Base-by-base conservation (phyloP, 2,797 vertebrate species). In the Anguilla obscura region DNA sequence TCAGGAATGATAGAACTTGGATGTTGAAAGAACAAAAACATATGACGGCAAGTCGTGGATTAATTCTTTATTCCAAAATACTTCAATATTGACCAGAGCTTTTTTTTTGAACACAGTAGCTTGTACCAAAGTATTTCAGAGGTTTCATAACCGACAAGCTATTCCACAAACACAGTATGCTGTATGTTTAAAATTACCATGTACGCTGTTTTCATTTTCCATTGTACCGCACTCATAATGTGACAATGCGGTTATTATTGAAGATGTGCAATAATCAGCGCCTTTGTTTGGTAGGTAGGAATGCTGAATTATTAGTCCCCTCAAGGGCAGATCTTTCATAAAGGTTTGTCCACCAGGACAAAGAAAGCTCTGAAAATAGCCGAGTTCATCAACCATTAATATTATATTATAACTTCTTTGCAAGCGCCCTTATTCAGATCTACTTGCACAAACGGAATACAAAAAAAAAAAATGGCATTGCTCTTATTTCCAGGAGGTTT, bases 311-410 rank as follows among this genome's bases (percentile, higher is more conserved):
- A 79, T 79, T 79, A 45, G 16, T 33, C 33, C 6, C 33, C 74
- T 79, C 16, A 18, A 40, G 74, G 36, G 74, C 16, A 79, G 74
- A 79, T 40, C 36, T 79, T 74, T 40, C 74, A 79, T 36, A 79
- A 45, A 0, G 14, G 24, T 69, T 69, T 69, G 63, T 69, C 9
- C 63, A 69, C 63, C 63, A 40, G 36, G 8, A 76, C 71, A 76
- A 76, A 76, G 71, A 36, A 69, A 69, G n/a, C 9, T 69, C 63
- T 69, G 63, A 69, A 69, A 76, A 76, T 36, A 76, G 30, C 71
- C 0, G 27, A 76, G 33, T 36, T 36, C 33, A 76, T 76, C 33
- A 76, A 36, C 71, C 33, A 18, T 76, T 69, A 69, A 69, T 69
- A 69, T 69, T 69, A 27, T 69, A 10, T 69, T 69, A 27, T 10